Base-by-base conservation (phyloP, 2,888 invertebrate genomes). In the Catonia carolina region DNA sequence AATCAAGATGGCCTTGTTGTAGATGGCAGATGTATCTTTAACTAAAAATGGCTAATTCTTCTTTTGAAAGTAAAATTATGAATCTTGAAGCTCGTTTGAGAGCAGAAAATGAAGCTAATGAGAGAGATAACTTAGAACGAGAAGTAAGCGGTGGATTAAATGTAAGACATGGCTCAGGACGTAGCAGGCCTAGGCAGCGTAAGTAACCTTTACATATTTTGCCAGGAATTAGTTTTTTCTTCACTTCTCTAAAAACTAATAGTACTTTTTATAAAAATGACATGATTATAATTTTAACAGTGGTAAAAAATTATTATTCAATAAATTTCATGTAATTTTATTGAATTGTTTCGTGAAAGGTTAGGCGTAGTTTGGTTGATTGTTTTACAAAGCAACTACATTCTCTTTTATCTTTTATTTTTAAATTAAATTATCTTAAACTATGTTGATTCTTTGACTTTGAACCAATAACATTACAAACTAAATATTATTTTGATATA, bases 81-180 rank as follows among this genome's bases (percentile, higher is more conserved):
- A 85, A 84, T 70, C 79, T 93, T 74, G 84, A 92, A 75, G 86
- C 86, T 72, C 81, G 86, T 69, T 78, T 92, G 67, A 82, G 83
- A 74, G 83, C 81, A 71, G 83, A 79, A 77, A 82, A 80, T 75
- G 82, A 78, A 75, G 77, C 78, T 67, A 71, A 74, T 71, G 80
- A 76, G 70, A 75, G 78, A 72, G 79, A 78, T 73, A 78, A 77
- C 75, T 61, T 67, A 17, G 63, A 66, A 8, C 62, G 67, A 58
- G 69, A 69, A 58, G 65, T 60, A 35, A 35, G 48, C 12, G 50
- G 57, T 37, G 69, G 69, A 64, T 65, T 70, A 65, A 70, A 71
- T 66, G 69, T 71, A 63, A 73, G 74, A 60, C 74, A 75, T 63
- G 77, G 75, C 64, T 76, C 77, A 69, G 75, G 77, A 66, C 74